phyloP scores from a whole-genome alignment of 2,113 vertebrate genomes.

The Halichoerus grypus region DNA sequence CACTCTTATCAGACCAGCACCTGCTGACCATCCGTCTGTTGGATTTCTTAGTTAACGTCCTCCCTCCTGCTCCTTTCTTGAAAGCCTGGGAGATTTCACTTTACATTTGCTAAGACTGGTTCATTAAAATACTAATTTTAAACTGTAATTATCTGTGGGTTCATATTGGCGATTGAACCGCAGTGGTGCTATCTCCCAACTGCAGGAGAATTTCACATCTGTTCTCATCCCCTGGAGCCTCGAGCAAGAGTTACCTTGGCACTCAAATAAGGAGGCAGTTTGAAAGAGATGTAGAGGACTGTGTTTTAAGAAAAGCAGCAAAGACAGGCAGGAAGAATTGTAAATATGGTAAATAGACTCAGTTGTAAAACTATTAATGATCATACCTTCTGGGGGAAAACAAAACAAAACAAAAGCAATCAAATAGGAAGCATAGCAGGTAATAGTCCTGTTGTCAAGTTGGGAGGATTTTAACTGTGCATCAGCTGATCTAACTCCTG shows the following conservation, averaged over 20 bases:
- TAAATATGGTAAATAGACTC: conserved; percentile 68
- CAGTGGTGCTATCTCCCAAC: conserved; percentile 67
- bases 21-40: conserved; percentile 76
- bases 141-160: conserved; percentile 87
- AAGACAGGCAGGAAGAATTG: conserved; percentile 25
- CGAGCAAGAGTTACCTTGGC: conserved; percentile 62
- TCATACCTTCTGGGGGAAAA: not conserved
- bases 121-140: conserved; percentile 90
- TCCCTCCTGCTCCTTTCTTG: conserved; percentile 78
- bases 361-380: conserved; percentile 62
- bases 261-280: conserved; percentile 47
- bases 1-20: conserved; percentile 66
- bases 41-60: conserved; percentile 79
- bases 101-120: conserved; percentile 85
- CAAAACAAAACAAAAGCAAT: conserved; percentile 8
- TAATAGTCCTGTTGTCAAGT: conserved; percentile 4
- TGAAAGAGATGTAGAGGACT: conserved; percentile 50
- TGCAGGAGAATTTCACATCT: conserved; percentile 81
- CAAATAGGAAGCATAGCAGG: not conserved
- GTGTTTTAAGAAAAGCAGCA: conserved; percentile 63
- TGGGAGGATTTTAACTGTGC: conserved; percentile 10
- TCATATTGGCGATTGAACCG: conserved; percentile 66
- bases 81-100: conserved; percentile 86
- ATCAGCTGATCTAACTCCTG: conserved; percentile 30
- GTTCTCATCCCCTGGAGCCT: conserved; percentile 80